Base-by-base conservation (phyloP, 2,113 vertebrate genomes). In the Gnathonemus longibarbis region DNA sequence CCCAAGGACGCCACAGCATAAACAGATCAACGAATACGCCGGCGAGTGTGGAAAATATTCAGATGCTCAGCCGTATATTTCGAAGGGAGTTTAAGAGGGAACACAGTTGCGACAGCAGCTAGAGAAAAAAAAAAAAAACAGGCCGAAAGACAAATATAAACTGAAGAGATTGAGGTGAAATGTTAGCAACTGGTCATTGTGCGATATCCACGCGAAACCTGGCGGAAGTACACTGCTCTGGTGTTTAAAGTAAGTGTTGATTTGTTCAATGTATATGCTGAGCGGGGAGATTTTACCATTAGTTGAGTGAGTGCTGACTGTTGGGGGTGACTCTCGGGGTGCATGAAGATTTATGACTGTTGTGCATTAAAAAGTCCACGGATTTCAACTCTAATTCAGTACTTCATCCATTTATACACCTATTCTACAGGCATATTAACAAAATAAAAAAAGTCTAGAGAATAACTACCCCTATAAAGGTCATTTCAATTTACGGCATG, bases 271-370 rank as follows among this genome's bases (percentile, higher is more conserved):
- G 27, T 35, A 53, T 35, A 19, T 87, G 85, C 49, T 35, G 49
- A 87, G n/a, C 3, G 50, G 50, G 50, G 13, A 53, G 85, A 56
- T 7, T 35, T 87, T 31, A 87, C 45, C 11, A 48, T 53, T 87
- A 35, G 49, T 9, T 48, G 27, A 49, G 49, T 7, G 24, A 87
- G 45, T 21, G 83, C 19, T n/a, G 39, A 48, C 83, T 46, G 24
- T 53, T 24, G 6, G 85, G 50, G 5, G 31, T 5, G 39, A 87
- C 15, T 53, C 50, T 6, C 24, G 8, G 85, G 11, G 31, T 35
- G 10, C 49, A 87, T 15, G 15, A 87, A 21, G 85, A 87, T 87
- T 87, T 56, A 87, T 87, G 85, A 35, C 48, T 87, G 31, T 53
- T 53, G 50, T 56, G 85, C 50, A 56, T 87, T 31, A 35, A 39